Percentiles rank a stretch among this genome's conserved stretches.
phyloP scores from a whole-genome alignment of 2,113 vertebrate genomes.

The Thymallus thymallus region DNA sequence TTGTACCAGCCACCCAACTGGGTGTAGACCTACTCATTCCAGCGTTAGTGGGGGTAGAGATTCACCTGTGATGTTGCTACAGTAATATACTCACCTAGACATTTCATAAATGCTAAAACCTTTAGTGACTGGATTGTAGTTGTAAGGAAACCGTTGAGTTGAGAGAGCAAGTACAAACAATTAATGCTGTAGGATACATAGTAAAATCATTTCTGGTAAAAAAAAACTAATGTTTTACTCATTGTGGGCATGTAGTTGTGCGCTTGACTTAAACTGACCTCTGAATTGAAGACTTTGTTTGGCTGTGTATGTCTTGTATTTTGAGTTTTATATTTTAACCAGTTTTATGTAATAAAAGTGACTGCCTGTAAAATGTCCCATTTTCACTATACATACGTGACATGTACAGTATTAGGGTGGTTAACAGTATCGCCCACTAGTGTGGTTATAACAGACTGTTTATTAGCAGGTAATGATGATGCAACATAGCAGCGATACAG shows the following conservation, averaged over 20 bases:
- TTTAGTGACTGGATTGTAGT: neutral
- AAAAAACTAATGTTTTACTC: neutral
- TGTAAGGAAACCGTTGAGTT: neutral
- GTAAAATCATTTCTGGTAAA: no score
- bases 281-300: neutral
- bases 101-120: slow-evolving; percentile 13
- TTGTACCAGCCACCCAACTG: no score
- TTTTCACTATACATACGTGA: no score
- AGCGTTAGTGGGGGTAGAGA: neutral
- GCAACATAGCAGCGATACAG: slow-evolving; percentile 79
- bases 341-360: slow-evolving; percentile 54
- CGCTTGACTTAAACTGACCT: neutral
- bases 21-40: no score
- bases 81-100: slow-evolving; percentile 1
- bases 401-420: no score
- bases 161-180: neutral
- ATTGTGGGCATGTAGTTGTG: neutral
- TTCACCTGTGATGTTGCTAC: neutral
- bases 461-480: slow-evolving; percentile 75
- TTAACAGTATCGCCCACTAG: slow-evolving; percentile 15
- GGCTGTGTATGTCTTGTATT: neutral
- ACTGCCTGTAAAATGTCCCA: neutral
- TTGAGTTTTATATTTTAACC: slow-evolving; percentile 37
- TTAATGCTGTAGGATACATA: neutral
- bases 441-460: slow-evolving; percentile 67